phyloP scores from a whole-genome alignment of 2,113 vertebrate genomes.

The Myocastor coypus region DNA sequence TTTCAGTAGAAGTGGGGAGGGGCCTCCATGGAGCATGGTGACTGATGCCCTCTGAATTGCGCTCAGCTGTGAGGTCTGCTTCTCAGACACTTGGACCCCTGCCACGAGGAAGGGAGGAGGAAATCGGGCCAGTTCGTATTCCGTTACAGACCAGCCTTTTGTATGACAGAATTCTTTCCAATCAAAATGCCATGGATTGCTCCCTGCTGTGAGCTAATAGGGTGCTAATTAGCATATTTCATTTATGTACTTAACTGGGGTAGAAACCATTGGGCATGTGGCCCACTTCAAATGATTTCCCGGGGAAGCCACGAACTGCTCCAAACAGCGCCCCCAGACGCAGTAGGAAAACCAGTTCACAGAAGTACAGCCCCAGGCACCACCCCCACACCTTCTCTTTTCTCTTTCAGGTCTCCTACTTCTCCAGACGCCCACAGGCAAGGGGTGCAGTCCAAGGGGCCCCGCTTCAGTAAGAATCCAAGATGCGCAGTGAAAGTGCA shows the following conservation, averaged over 20 bases:
- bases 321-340: constrained; percentile 72
- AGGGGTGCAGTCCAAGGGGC: constrained; percentile 67
- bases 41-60: constrained; percentile 59
- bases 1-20: constrained; percentile 59
- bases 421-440: constrained; percentile 32
- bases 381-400: background rate
- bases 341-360: constrained; percentile 79
- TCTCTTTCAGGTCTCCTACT: background rate
- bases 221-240: constrained; percentile 92
- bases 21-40: constrained; percentile 54
- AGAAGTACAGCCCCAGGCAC: constrained; percentile 61
- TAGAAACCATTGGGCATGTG: constrained; percentile 88
- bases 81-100: constrained; percentile 81
- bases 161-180: constrained; percentile 90
- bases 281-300: constrained; percentile 88
- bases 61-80: constrained; percentile 71
- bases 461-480: constrained; percentile 67
- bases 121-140: constrained; percentile 85
- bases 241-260: constrained; percentile 91
- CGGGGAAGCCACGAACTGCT: constrained; percentile 85
- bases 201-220: constrained; percentile 90
- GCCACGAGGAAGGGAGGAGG: constrained; percentile 80
- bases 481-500: constrained; percentile 80
- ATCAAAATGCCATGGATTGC: constrained; percentile 88
- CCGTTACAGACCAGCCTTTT: constrained; percentile 88